Base-by-base conservation (phyloP, 2,113 vertebrate species). In the Anseranas semipalmata region DNA sequence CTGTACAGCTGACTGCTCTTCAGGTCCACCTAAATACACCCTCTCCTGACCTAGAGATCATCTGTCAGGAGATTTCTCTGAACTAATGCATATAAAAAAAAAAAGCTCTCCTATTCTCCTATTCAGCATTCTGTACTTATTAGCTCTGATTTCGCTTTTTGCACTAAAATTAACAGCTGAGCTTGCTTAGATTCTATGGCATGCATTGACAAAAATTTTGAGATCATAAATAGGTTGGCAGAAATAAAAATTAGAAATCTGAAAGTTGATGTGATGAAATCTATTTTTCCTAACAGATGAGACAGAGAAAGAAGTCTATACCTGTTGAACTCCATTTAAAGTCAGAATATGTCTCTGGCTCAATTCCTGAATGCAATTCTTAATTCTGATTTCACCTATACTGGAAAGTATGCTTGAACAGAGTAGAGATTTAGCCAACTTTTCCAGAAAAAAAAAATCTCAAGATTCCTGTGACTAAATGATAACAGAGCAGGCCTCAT, bases 391-490 rank as follows among this genome's bases (percentile, higher is more conserved):
- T 67, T 85, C 1, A 2, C 25, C 43, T 16, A 66, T 30, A 19
- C 46, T 39, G 12, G 79, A 33, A 82, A 72, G 9, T n/a, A 65
- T 52, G 33, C 22, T 59, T 50, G 7, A 76, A 71, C 1, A 50
- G 12, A 20, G 10, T 52, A 68, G 78, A 84, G 84, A 75, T 37
- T 20, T 4, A 82, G 53, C n/a, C 32, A 48, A 8, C 25, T 68
- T 93, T 83, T 60, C 22, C 13, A 48, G 52, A 89, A 87, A 19
- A 72, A 89, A 87, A 19, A 72, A 94, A 39, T 46, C 35, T 55
- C 60, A 71, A 81, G 16, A 56, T 1, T 65, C 17, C 12, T 0
- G 0, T 10, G 3, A 52, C 52, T 32, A 68, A 91, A 82, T 60
- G 35, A 93, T 66, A 82, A 33, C 7, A 72, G 6, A 85, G 56